Percentiles rank a stretch among this genome's conserved stretches.
Conservation (phyloP, 2,797 vertebrate species). For the Hippocampus kuda region DNA sequence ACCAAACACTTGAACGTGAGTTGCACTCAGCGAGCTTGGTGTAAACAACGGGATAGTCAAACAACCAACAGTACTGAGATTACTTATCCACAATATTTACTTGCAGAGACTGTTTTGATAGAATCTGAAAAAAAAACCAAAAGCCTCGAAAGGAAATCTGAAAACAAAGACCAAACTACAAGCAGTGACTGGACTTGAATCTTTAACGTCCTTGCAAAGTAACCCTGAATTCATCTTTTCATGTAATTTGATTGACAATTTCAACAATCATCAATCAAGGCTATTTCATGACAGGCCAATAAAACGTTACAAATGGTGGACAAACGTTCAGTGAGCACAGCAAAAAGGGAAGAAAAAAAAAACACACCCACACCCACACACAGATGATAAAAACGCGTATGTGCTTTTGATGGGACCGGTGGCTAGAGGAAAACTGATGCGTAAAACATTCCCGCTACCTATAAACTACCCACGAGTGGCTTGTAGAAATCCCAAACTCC, state of each 20-base stretch:
- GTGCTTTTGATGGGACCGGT: slow-evolving; percentile 6
- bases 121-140: background rate
- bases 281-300: background rate
- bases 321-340: background rate
- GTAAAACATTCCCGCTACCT: slow-evolving; percentile 27
- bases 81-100: background rate
- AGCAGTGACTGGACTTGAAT: too few relatives aligned
- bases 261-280: background rate
- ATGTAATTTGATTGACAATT: background rate
- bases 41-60: background rate
- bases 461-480: slow-evolving; percentile 22
- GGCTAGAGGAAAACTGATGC: slow-evolving; percentile 13
- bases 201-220: too few relatives aligned
- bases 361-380: too few relatives aligned
- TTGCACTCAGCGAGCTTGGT: background rate
- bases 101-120: background rate
- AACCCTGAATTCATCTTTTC: too few relatives aligned
- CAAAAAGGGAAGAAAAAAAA: background rate
- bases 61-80: background rate
- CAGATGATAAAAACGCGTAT: background rate
- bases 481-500: slow-evolving; percentile 23
- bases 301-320: background rate
- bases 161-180: too few relatives aligned
- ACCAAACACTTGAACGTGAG: background rate
- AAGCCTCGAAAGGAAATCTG: background rate